Evolutionary conservation across 2,113 vertebrate genomes (phyloP).

Genomic region (Campylomormyrus tamandua): DNA sequence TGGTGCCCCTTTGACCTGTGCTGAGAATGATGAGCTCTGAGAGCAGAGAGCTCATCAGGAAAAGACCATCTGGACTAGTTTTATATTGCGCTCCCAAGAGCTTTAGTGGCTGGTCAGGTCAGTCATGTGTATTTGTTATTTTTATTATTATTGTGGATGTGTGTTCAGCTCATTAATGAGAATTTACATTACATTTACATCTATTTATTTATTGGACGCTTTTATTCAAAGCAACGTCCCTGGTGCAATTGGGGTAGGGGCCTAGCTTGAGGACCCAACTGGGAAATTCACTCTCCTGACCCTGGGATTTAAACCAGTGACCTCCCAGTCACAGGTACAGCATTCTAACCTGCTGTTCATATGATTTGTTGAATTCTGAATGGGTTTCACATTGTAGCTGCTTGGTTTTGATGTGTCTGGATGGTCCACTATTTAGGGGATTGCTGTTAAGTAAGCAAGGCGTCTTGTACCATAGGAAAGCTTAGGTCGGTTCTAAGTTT

Average conservation of each 20-base stretch:
- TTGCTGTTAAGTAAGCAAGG: background rate
- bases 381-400: background rate
- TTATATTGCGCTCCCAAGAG: background rate
- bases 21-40: background rate
- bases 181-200: background rate
- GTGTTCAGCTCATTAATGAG: background rate
- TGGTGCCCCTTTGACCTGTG: conserved; percentile 11
- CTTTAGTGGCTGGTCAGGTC: background rate
- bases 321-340: background rate
- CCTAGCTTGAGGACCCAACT: background rate
- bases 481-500: background rate
- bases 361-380: background rate
- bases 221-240: background rate
- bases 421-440: background rate
- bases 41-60: conserved; percentile 1
- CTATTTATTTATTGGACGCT: background rate
- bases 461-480: background rate
- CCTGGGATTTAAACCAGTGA: background rate
- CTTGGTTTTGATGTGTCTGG: background rate
- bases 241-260: background rate
- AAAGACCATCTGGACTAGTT: background rate
- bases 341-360: background rate
- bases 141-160: background rate
- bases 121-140: background rate
- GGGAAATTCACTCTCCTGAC: background rate